A percentile compares a stretch with the other conserved stretches of the same genome.
Evolutionary conservation across 2,888 invertebrate genomes (phyloP).

Genomic region (Acronicta leporina): DNA sequence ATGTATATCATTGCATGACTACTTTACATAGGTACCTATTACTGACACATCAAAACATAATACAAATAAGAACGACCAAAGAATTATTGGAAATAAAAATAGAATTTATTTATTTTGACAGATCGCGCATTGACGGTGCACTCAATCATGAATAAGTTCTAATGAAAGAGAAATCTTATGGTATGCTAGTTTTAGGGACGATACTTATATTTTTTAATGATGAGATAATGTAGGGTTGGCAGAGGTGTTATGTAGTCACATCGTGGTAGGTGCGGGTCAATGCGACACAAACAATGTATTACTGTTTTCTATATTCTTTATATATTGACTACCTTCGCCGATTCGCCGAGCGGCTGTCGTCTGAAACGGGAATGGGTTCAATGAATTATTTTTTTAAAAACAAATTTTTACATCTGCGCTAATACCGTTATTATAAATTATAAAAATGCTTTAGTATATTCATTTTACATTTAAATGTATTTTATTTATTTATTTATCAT

Average conservation of each 20-base stretch:
- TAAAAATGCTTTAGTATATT: too few species aligned
- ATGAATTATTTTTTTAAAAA: neutral
- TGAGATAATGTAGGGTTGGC: constrained; percentile 20
- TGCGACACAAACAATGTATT: constrained; percentile 57
- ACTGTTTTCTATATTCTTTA: constrained; percentile 41
- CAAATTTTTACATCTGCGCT: too few species aligned
- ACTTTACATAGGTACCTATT: neutral
- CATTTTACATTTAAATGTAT: too few species aligned
- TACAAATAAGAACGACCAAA: neutral
- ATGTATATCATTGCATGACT: neutral
- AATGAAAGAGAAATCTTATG: neutral
- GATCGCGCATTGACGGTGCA: neutral
- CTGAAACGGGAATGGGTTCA: constrained; percentile 38
- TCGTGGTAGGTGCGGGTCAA: constrained; percentile 34
- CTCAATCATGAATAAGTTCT: neutral
- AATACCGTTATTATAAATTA: too few species aligned
- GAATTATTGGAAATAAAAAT: constrained; percentile 1
- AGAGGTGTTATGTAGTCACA: constrained; percentile 16
- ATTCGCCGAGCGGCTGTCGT: constrained; percentile 28
- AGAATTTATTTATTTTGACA: constrained; percentile 9
- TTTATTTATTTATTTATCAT: too few species aligned
- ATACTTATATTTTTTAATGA: constrained; percentile 6
- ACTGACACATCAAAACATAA: constrained; percentile 6
- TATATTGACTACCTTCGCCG: constrained; percentile 51
- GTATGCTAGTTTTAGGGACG: neutral